Conservation (phyloP, 1,140 invertebrate species). For the Chionoecetes opilio region DNA sequence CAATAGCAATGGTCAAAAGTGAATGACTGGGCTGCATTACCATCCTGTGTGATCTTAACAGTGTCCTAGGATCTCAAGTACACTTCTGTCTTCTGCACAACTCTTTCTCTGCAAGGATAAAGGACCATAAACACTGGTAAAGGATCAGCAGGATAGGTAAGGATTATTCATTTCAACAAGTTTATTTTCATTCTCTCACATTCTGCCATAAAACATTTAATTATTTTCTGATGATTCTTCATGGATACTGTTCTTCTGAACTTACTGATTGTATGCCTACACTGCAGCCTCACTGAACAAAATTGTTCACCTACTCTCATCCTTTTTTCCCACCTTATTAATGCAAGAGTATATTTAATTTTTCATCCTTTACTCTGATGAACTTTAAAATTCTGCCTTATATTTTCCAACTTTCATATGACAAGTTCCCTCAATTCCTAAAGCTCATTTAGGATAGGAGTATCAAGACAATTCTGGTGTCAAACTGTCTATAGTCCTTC, state of each 20-base stretch:
- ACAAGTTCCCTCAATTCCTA: too few species aligned
- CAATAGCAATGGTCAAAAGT: slow-evolving; percentile 90
- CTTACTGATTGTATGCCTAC: too few species aligned
- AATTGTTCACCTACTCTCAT: too few species aligned
- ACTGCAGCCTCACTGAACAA: too few species aligned
- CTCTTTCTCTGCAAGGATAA: slow-evolving; percentile 83
- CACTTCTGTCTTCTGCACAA: slow-evolving; percentile 85
- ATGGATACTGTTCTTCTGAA: too few species aligned
- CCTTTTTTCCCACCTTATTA: too few species aligned
- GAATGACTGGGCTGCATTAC: slow-evolving; percentile 87
- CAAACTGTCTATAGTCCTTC: too few species aligned
- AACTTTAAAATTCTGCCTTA: too few species aligned
- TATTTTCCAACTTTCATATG: too few species aligned
- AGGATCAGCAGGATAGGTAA: not conserved
- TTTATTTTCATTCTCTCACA: not conserved
- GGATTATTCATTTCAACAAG: not conserved
- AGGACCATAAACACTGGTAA: slow-evolving; percentile 64
- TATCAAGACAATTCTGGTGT: not conserved
- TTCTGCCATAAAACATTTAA: not conserved
- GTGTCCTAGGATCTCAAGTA: slow-evolving; percentile 86
- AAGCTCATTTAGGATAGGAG: too few species aligned
- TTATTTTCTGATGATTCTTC: not conserved
- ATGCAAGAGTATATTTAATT: too few species aligned
- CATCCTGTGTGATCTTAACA: slow-evolving; percentile 85
- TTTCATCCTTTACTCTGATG: too few species aligned